These are phyloP conservation scores for Nudaria mundana DNA, from an alignment of 2,888 invertebrate genomes.

Conservation along the genomic window DNA sequence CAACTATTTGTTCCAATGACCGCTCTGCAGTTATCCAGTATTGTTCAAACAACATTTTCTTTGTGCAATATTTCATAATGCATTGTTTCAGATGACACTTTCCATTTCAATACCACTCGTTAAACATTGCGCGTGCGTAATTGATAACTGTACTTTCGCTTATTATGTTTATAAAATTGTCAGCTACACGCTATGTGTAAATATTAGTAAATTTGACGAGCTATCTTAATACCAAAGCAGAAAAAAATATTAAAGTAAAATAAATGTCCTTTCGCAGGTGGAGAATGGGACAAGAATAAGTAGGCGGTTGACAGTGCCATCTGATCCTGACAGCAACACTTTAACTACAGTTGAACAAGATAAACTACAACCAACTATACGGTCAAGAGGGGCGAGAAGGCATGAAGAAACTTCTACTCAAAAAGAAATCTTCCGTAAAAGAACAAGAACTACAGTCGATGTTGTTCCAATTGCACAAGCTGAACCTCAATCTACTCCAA, in stretches of 20 bases:
- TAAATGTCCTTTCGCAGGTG: conserved; percentile 48
- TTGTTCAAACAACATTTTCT: conserved; percentile 54
- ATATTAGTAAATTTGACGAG: too few relatives aligned
- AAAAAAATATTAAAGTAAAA: too few relatives aligned
- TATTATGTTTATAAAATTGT: conserved; percentile 15
- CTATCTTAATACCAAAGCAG: not conserved
- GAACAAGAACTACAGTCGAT: conserved; percentile 53
- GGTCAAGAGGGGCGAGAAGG: conserved; percentile 53
- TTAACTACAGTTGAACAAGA: conserved; percentile 42
- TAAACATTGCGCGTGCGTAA: conserved; percentile 27
- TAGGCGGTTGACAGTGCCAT: conserved; percentile 50
- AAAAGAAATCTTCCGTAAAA: conserved; percentile 43
- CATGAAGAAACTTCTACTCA: conserved; percentile 48
- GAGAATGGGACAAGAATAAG: conserved; percentile 54
- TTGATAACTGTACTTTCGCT: conserved; percentile 26
- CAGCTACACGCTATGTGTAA: not conserved
- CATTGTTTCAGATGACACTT: conserved; percentile 33
- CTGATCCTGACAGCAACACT: conserved; percentile 41
- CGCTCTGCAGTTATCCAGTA: conserved; percentile 42
- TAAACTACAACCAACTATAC: conserved; percentile 44
- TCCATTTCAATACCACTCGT: conserved; percentile 28
- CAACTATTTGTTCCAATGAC: conserved; percentile 46
- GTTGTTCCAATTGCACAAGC: conserved; percentile 34
- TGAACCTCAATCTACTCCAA: conserved; percentile 37
- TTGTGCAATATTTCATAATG: conserved; percentile 37